A percentile compares a stretch with the other conserved stretches of the same genome.
These are phyloP conservation scores for Apotomis capreana DNA, from an alignment of 2,888 invertebrate genomes.

Conservation along the genomic window DNA sequence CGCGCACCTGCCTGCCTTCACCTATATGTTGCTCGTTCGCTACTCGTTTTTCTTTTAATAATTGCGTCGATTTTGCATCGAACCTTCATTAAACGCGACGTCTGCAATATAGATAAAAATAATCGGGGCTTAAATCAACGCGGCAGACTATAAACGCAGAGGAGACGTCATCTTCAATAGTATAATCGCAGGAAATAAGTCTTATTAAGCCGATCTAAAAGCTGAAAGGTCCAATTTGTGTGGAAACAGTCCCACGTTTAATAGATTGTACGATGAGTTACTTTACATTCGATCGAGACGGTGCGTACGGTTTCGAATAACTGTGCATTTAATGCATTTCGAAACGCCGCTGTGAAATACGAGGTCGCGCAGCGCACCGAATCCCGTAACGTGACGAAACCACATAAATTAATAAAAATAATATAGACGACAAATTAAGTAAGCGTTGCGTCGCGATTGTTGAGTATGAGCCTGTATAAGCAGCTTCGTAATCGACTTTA, in stretches of 20 bases:
- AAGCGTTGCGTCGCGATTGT: slow-evolving; percentile 32
- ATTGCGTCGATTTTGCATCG: slow-evolving; percentile 48
- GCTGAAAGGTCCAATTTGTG: slow-evolving; percentile 27
- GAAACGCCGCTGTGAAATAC: slow-evolving; percentile 79
- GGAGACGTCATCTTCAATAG: slow-evolving; percentile 27
- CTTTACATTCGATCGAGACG: slow-evolving; percentile 67
- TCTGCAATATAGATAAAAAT: slow-evolving; percentile 39
- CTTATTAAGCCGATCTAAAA: slow-evolving; percentile 27
- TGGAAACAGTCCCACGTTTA: slow-evolving; percentile 33
- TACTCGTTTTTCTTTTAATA: slow-evolving; percentile 52
- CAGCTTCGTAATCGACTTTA: slow-evolving; percentile 67
- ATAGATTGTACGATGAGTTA: slow-evolving; percentile 49
- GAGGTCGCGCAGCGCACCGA: slow-evolving; percentile 77
- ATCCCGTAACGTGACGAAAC: slow-evolving; percentile 77
- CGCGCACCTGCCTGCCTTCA: slow-evolving; percentile 65
- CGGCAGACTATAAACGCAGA: slow-evolving; percentile 15
- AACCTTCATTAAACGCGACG: slow-evolving; percentile 39
- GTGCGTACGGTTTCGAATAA: slow-evolving; percentile 53
- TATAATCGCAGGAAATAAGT: slow-evolving; percentile 29
- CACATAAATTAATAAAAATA: slow-evolving; percentile 49
- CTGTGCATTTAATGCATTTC: slow-evolving; percentile 83
- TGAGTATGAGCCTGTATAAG: slow-evolving; percentile 14
- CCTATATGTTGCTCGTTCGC: slow-evolving; percentile 52
- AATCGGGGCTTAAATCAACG: slow-evolving; percentile 35
- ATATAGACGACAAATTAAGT: slow-evolving; percentile 41